Percentiles rank a stretch among this genome's conserved stretches.
phyloP scores from a whole-genome alignment of 1,140 invertebrate species.

The Drosophila repleta region DNA sequence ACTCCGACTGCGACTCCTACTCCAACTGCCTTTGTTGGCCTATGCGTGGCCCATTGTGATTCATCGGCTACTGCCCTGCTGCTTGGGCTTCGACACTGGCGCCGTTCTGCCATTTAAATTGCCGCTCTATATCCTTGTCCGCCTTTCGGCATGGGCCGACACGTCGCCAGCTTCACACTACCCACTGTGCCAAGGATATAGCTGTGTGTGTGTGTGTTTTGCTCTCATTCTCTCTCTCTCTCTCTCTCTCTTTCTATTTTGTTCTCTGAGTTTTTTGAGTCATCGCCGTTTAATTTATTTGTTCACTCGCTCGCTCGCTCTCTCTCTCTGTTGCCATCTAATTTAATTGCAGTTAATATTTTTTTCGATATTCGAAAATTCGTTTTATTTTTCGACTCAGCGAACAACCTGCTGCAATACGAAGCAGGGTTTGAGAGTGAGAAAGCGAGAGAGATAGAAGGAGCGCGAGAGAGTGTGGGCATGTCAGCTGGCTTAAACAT shows the following conservation, averaged over 20 bases:
- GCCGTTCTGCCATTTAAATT: constrained; percentile 74
- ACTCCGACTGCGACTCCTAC: constrained; percentile 11
- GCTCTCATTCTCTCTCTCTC: constrained; percentile 8
- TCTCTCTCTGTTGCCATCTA: constrained; percentile 37
- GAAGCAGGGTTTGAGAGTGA: constrained; percentile 6
- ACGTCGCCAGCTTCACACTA: constrained; percentile 68
- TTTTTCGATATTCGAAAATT: constrained; percentile 67
- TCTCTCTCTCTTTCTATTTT: constrained; percentile 40
- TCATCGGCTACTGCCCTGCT: constrained; percentile 27
- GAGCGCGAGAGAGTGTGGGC: neutral
- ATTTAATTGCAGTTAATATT: constrained; percentile 68
- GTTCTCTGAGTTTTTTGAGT: constrained; percentile 55
- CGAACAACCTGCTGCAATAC: constrained; percentile 21
- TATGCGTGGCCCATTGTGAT: constrained; percentile 31
- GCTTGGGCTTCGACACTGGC: constrained; percentile 62
- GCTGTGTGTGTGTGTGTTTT: constrained; percentile 7
- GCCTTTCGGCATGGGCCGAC: constrained; percentile 46
- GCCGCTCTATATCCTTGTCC: constrained; percentile 69
- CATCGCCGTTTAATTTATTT: constrained; percentile 68
- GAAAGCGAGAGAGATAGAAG: neutral
- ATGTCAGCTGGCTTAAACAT: constrained; percentile 9
- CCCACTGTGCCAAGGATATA: constrained; percentile 21
- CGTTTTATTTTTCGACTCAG: constrained; percentile 7
- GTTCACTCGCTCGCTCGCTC: constrained; percentile 23
- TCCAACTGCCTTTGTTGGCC: neutral